Evolutionary conservation across 2,888 invertebrate genomes (phyloP), one percentile per base, ranked within the genome.

Genomic region (Bugula neritina): DNA sequence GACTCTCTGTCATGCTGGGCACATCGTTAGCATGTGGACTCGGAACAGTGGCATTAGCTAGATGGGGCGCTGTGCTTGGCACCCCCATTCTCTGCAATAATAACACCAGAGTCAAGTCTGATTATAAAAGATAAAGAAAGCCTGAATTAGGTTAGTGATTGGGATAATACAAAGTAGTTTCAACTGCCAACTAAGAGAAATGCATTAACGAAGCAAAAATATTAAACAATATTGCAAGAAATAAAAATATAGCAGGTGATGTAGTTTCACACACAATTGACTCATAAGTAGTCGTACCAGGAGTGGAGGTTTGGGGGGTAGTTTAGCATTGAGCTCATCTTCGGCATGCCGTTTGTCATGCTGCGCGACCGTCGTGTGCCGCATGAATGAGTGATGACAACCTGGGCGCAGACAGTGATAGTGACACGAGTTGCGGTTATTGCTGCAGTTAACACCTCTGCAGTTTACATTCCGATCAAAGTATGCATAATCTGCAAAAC

Each of bases 391-490:
- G 79, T 89, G 90, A 75, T 89, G 89, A 81, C 91, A 91, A 74
- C 87, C 87, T 0, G 89, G 87, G 72, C 90, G 84, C 0, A 89
- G 88, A 81, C 92, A 92, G 82, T 92, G 92, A 81, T 90, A 92
- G 82, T 92, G 92, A 34, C 89, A 86, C 78, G 89, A 89, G n/a
- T 88, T 85, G 77, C 89, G 88, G 80, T 90, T 90, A 81, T 90
- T 82, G 75, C 87, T 88, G 81, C 91, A 92, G 74, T 87, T 88
- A 1, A 86, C 83, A 54, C 90, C 83, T 35, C 90, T 87, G 79
- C 91, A 91, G 79, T 91, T 90, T 25, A 90, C 88, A 80, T 88
- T 89, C 71, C 86, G 87, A 80, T 91, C 91, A 82, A 91, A 94
- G 83, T 92, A 92, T 74, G 92, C 91, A 80, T 92, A 94, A 0